Base-by-base conservation (phyloP, 1,140 invertebrate genomes). In the Gonatopus flavifemur region DNA sequence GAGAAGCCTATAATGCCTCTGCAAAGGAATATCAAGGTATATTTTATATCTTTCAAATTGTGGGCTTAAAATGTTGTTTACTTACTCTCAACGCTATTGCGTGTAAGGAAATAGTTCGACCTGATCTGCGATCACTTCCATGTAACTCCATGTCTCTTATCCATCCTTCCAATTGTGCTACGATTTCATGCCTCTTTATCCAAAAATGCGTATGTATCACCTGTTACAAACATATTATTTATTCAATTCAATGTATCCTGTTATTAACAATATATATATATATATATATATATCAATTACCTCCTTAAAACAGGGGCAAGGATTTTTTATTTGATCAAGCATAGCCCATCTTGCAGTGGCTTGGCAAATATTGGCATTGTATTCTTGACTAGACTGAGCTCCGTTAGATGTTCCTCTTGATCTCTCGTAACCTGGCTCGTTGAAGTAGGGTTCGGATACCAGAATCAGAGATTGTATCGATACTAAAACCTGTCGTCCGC, bases 361-460 rank as follows among this genome's bases (percentile, higher is more conserved):
- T 77, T 96, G 92, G 76, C 93, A 89, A 64, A 98, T 95, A 75
- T 96, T 96, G 53, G 93, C 88, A 77, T 98, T 96, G 78, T 98
- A 98, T 74, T 96, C 94, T 62, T 89, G 82, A 59, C 89, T 91
- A 73, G 90, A 93, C 70, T 89, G 88, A 60, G 86, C 91, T 53
- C 93, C 95, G 20, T 88, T 86, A 16, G 91, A 86, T 37, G 93
- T 94, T 39, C 93, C 93, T 30, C 93, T 82, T 46, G 90, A 91
- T 52, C 94, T 83, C 80, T 98, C 95, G 77, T 96, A 98, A 18
- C 95, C 95, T 18, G 96, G 96, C 76, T 98, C 96, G 79, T 98
- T 98, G 78, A 98, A 98, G 76, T 98, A 98, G 7, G 96, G 96
- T 75, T 98, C 94, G 28, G 90, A 88, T 12, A 97, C 94, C 52